A percentile compares a stretch with the other conserved stretches of the same genome.
phyloP scores from a whole-genome alignment of 2,113 vertebrate species.

The Indicator maculatus region DNA sequence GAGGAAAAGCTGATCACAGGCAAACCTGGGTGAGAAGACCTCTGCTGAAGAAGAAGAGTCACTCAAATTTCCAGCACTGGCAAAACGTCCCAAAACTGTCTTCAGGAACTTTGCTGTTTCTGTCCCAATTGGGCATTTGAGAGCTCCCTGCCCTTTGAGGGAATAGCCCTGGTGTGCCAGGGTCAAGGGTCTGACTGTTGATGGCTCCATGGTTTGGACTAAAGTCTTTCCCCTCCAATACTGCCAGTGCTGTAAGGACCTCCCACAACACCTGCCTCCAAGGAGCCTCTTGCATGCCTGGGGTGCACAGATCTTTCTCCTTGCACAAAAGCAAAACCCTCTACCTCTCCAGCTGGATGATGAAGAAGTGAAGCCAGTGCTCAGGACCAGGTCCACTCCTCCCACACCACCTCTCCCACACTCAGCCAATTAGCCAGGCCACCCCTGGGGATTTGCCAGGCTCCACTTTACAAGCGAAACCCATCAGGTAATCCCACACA shows the following conservation, averaged over 20 bases:
- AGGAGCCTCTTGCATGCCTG: accelerated
- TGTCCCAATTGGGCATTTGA: background rate
- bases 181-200: background rate
- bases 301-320: background rate
- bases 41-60: background rate
- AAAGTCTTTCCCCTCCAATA: background rate
- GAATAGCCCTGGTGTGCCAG: background rate
- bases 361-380: background rate
- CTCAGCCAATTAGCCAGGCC: background rate
- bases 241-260: background rate
- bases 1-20: too few species aligned
- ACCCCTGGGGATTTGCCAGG: background rate
- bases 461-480: background rate
- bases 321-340: background rate
- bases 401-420: accelerated
- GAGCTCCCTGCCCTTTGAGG: accelerated
- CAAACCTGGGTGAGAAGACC: background rate
- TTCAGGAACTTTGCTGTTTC: background rate
- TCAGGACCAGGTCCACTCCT: accelerated
- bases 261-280: background rate
- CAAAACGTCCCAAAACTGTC: background rate
- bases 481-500: background rate
- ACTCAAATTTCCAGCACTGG: background rate
- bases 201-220: background rate
- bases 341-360: background rate